Evolutionary conservation across 2,888 invertebrate species (phyloP), one percentile per base, ranked within the genome.

Genomic region (Lasius platythorax): DNA sequence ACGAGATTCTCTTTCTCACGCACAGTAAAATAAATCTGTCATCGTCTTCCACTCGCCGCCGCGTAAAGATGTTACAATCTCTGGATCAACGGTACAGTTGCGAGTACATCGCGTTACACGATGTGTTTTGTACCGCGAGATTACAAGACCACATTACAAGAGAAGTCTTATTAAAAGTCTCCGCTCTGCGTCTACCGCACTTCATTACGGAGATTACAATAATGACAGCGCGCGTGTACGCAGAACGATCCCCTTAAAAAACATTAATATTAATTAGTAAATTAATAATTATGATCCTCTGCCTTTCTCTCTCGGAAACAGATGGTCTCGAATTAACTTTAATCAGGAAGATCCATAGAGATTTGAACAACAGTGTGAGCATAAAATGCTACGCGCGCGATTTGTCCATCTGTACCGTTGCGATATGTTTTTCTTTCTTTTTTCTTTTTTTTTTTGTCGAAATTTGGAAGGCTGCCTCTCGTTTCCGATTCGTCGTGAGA

Each of bases 381-480:
- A 63, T 43, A 78, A 78, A 78, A 33, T 43, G 30, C 9, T 37
- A 75, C 23, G 23, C 33, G 40, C 23, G 66, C 23, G n/a, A 70
- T n/a, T 12, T 70, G 5, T 2, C 8, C n/a, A 9, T 30, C 11
- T 46, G 50, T 50, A 30, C 70, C 50, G 18, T 53, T 33, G 70
- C 33, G 30, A 4, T 33, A 4, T 33, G 46, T 12, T 23, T 12
- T 9, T 9, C 15, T 23, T 58, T 46, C 6, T n/a, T 53, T 33
- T 53, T 53, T 64, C 3, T 33, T 11, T n/a, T 4, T 6, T 23
- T 79, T 89, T 87, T 84, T 70, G 87, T 86, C 83, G 66, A 86
- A 86, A 88, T 88, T 85, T 64, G 85, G 79, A 89, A 88, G 73
- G 78, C 15, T 64, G 9, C n/a, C 28, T 43, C 37, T n/a, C 23